phyloP scores from a whole-genome alignment of 2,113 vertebrate genomes.

The Ailurus styani region DNA sequence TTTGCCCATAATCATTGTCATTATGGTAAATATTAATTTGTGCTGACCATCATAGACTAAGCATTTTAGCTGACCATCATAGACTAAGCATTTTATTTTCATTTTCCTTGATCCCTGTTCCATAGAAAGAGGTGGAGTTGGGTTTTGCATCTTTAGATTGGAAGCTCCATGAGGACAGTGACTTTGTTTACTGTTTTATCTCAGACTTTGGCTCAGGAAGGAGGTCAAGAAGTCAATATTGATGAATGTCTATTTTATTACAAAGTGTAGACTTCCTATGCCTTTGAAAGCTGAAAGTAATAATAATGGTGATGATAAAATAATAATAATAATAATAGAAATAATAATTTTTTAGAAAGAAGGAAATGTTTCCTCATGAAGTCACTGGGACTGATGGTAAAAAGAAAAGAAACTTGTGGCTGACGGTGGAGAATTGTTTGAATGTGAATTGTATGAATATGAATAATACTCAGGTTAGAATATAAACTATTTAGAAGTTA shows the following conservation, averaged over 20 bases:
- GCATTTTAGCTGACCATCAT: neutral
- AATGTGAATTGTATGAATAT: no score
- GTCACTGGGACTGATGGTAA: neutral
- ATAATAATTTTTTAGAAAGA: neutral
- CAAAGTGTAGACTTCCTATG: neutral
- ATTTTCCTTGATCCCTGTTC: neutral
- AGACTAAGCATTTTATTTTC: neutral
- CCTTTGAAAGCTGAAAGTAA: neutral
- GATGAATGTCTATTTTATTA: neutral
- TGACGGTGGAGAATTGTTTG: neutral
- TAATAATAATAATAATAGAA: neutral
- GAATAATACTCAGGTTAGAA: neutral
- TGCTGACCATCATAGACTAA: neutral
- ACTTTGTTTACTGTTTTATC: neutral
- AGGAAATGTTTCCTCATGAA: neutral
- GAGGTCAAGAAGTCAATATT: neutral
- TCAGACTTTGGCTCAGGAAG: neutral
- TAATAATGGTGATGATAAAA: neutral
- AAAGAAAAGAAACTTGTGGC: neutral
- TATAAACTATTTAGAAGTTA: neutral
- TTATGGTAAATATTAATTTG: neutral
- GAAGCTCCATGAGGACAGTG: neutral
- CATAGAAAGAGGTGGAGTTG: neutral
- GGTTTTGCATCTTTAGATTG: neutral
- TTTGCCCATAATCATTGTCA: neutral